Evolutionary conservation across 2,797 vertebrate species (phyloP).

Genomic region (Chrysocyon brachyurus): DNA sequence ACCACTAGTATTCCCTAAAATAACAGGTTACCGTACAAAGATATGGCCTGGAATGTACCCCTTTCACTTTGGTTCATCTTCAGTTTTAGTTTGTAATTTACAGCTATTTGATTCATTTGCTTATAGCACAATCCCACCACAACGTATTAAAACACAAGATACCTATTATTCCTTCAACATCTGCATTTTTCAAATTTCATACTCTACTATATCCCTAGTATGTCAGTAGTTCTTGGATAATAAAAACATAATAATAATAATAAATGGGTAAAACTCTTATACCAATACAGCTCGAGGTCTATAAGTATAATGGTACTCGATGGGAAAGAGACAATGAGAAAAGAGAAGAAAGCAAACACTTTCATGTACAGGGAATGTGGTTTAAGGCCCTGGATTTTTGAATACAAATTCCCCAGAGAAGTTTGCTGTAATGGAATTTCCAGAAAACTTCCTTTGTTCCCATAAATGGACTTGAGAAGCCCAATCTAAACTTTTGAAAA

Average conservation of each 20-base stretch:
- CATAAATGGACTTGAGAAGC: neutral
- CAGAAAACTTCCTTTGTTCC: neutral
- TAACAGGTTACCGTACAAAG: neutral
- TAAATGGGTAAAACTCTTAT: neutral
- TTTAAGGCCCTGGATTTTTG: neutral
- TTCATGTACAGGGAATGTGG: neutral
- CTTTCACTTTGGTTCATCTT: neutral
- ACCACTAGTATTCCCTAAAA: neutral
- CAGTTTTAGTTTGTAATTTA: neutral
- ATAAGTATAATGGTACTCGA: neutral
- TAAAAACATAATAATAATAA: neutral
- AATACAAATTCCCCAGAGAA: neutral
- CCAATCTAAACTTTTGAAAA: neutral
- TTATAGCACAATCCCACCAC: neutral
- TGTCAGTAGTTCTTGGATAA: neutral
- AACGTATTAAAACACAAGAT: neutral
- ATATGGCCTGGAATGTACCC: neutral
- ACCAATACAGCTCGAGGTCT: neutral
- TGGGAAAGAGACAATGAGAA: neutral
- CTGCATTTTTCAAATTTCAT: neutral
- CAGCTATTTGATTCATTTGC: neutral
- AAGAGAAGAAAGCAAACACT: neutral
- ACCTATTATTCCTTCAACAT: neutral
- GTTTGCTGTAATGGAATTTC: neutral
- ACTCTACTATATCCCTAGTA: neutral